Percentiles rank a stretch among this genome's conserved stretches.
phyloP scores from a whole-genome alignment of 2,888 invertebrate genomes.

The Cerastis rubricosa region DNA sequence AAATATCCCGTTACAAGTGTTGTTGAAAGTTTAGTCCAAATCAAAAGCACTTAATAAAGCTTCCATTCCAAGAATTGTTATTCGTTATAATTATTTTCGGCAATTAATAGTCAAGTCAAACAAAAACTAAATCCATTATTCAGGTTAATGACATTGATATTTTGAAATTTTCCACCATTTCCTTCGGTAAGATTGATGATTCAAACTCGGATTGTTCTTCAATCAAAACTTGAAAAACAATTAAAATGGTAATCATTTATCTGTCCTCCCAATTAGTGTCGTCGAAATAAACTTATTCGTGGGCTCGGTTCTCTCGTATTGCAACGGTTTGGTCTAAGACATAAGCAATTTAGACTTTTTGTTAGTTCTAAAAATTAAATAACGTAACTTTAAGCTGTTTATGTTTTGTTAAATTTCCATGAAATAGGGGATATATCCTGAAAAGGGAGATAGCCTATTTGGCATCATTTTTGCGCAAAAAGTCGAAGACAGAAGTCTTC shows the following conservation, averaged over 20 bases:
- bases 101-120: constrained; percentile 30
- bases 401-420: too few species aligned
- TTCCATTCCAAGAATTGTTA: not conserved
- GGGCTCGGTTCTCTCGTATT: constrained; percentile 70
- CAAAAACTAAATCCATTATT: constrained; percentile 38
- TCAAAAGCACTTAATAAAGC: constrained; percentile 11
- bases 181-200: constrained; percentile 62
- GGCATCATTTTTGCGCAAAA: too few species aligned
- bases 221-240: constrained; percentile 79
- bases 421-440: too few species aligned
- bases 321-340: constrained; percentile 56
- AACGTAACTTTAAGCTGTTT: too few species aligned
- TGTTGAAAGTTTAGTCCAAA: constrained; percentile 12
- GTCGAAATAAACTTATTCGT: constrained; percentile 75
- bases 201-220: constrained; percentile 60
- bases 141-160: constrained; percentile 48
- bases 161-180: constrained; percentile 37
- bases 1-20: too few species aligned
- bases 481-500: too few species aligned
- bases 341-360: not conserved
- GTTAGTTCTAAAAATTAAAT: too few species aligned
- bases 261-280: constrained; percentile 79
- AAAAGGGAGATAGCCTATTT: too few species aligned
- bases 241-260: constrained; percentile 82
- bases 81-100: not conserved